phyloP scores from a whole-genome alignment of 1,140 invertebrate species.

The Sipha flava region DNA sequence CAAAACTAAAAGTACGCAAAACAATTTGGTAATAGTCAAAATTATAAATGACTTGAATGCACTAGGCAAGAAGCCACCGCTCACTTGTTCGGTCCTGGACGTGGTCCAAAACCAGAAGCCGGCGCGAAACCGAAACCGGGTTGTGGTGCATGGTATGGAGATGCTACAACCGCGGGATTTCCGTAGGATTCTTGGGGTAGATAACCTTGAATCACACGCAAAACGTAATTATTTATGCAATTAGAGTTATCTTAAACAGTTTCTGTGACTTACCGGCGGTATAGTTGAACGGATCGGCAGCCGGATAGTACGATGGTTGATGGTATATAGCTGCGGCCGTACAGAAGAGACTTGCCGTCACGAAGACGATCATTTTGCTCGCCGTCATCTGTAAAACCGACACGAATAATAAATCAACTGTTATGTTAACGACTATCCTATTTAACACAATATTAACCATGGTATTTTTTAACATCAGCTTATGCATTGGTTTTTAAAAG shows the following conservation, averaged over 20 bases:
- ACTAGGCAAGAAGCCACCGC: neutral
- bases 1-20: neutral
- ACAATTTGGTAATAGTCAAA: neutral
- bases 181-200: conserved; percentile 1
- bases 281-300: neutral
- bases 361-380: neutral
- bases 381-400: neutral
- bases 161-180: neutral
- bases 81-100: conserved; percentile 16
- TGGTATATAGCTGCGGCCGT: conserved; percentile 1
- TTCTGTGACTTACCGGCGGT: neutral
- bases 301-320: neutral
- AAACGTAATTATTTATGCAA: neutral
- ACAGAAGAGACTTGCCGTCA: neutral
- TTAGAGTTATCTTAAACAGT: neutral
- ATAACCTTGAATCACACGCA: neutral
- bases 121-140: neutral
- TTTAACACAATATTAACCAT: too few relatives aligned
- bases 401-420: neutral
- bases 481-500: too few relatives aligned
- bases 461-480: too few relatives aligned
- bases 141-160: neutral
- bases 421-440: too few relatives aligned
- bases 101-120: neutral
- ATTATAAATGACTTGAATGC: neutral